Evolutionary conservation across 2,888 invertebrate species (phyloP), one percentile per base, ranked within the genome.

Genomic region (Philereme vetulata): DNA sequence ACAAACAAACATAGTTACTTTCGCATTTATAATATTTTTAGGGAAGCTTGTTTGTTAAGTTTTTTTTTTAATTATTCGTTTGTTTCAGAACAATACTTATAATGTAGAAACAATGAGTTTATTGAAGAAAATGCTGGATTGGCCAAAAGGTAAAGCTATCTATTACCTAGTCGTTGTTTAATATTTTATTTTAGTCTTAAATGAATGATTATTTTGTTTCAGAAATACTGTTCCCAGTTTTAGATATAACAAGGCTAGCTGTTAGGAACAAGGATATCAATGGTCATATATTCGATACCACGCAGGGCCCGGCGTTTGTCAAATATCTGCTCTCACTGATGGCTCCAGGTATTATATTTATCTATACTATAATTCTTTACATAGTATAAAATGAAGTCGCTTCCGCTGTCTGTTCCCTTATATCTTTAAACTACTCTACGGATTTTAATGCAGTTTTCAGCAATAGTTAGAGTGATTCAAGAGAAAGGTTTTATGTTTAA

Each of bases 231-330:
- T 98, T 98, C 80, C 99, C 99, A 0, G 96, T 96, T 4, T 86
- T 99, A 70, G 99, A 99, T 80, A 91, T 98, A 4, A 93, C 97
- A 9, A 94, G 99, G 67, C 88, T 98, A 76, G 96, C 97, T 0
- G 94, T 98, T 43, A 94, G 97, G 48, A 95, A 95, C 66, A 93
- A 94, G 74, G 89, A 93, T 4, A 93, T 96, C 5, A 92, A 92
- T 55, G 82, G 71, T 1, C 82, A 85, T 66, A 77, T 93, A 72
- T 93, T 93, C 62, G 89, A 90, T 63, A 82, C 81, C 42, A 81
- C 80, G 8, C 89, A 77, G 70, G 90, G 86, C 40, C 88, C 81
- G 35, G 72, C 66, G 60, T 93, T 93, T 51, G 77, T 92, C 38
- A 81, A 82, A 70, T 87, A 84, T 68, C 75, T 93, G 5, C 66